Conservation (phyloP, 2,888 invertebrate genomes). For the Agapostemon virescens region DNA sequence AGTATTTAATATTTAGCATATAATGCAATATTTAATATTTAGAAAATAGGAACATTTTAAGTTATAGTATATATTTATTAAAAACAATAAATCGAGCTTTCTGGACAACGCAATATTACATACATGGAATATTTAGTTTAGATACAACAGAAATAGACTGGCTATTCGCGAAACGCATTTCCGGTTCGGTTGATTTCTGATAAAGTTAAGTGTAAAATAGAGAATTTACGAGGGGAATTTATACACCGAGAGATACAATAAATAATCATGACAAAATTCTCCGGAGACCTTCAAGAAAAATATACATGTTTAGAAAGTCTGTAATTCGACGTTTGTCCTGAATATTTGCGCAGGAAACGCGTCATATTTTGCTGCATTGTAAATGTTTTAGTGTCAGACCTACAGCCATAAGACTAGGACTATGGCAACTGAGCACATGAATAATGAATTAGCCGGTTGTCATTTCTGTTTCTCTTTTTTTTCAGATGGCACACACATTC, state of each 20-base stretch:
- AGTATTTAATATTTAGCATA: too few relatives aligned
- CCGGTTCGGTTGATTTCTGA: not conserved
- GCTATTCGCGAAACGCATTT: not conserved
- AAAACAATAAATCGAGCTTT: too few relatives aligned
- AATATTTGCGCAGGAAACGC: not conserved
- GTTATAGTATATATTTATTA: too few relatives aligned
- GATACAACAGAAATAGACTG: not conserved
- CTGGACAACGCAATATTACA: too few relatives aligned
- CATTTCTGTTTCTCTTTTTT: not conserved
- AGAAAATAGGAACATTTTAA: too few relatives aligned
- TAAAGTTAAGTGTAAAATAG: not conserved
- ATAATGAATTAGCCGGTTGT: not conserved
- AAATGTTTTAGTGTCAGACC: not conserved
- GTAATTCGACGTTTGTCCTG: not conserved
- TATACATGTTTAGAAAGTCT: not conserved
- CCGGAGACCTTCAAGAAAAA: constrained; percentile 2
- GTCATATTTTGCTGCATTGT: constrained; percentile 3
- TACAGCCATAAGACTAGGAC: not conserved
- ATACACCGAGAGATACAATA: not conserved
- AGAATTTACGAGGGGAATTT: not conserved
- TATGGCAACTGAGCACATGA: not conserved
- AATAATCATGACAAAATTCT: not conserved
- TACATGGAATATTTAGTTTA: not conserved
- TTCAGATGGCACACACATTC: not conserved
- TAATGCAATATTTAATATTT: too few relatives aligned